Evolutionary conservation across 2,797 vertebrate genomes (phyloP).

Genomic region (Synaphobranchus kaupii): DNA sequence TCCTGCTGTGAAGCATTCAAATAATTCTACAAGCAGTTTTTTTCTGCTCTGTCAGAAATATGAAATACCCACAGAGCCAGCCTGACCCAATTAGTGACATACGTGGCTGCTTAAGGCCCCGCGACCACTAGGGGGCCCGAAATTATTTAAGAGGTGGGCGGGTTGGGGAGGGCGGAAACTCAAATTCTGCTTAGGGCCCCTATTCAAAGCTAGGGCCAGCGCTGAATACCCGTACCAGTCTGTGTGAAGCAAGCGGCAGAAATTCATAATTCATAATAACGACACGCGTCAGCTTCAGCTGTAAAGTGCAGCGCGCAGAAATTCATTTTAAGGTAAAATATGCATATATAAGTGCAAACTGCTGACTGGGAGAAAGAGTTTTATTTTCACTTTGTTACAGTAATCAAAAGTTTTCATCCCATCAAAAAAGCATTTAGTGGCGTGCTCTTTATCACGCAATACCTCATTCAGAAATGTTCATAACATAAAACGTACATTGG

Average conservation of each 20-base stretch:
- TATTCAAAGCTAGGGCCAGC: background rate
- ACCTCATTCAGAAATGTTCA: background rate
- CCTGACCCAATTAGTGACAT: no score
- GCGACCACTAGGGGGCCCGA: no score
- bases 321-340: background rate
- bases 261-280: constrained; percentile 9
- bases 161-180: no score
- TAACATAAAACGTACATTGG: background rate
- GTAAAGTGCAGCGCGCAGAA: background rate
- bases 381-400: background rate
- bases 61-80: no score
- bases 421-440: background rate
- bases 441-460: background rate
- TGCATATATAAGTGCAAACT: background rate
- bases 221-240: no score
- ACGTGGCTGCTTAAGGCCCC: no score
- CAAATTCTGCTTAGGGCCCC: background rate
- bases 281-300: background rate
- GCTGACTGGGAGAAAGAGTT: background rate
- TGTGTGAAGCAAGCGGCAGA: background rate
- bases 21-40: no score
- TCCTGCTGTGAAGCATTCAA: no score
- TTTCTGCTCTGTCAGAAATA: no score
- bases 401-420: background rate
- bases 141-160: no score